These are phyloP conservation scores for Holothuria leucospilota DNA, from an alignment of 53 echinoderm and acorn worm species.

Conservation along the genomic window DNA sequence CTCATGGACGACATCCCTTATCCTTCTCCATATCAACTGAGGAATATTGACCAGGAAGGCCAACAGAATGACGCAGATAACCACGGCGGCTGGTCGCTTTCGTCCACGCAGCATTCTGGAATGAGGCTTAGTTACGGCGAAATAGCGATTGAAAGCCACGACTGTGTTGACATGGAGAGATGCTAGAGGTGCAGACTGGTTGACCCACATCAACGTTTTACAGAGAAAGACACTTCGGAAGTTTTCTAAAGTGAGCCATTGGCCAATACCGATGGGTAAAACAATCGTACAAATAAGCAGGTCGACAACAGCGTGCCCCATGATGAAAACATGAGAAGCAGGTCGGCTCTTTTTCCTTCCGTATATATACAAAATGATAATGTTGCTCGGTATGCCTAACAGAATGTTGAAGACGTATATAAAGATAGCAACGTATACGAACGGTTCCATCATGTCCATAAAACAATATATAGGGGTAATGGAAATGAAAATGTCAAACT, in stretches of 20 bases:
- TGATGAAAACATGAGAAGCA: conserved; percentile 30
- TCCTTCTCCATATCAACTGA: conserved; percentile 16
- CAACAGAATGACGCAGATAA: neutral
- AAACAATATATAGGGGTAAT: too few relatives aligned
- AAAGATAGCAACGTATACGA: neutral
- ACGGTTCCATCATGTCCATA: conserved; percentile 4
- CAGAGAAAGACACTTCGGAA: conserved; percentile 26
- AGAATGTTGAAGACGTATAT: neutral
- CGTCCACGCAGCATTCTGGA: neutral
- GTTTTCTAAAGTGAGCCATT: neutral
- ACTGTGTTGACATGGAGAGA: conserved; percentile 32
- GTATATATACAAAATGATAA: conserved; percentile 21
- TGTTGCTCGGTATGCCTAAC: conserved; percentile 19
- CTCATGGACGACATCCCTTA: conserved; percentile 9
- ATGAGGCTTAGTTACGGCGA: conserved; percentile 23
- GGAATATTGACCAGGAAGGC: conserved; percentile 23
- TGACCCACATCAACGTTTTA: neutral
- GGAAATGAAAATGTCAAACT: too few relatives aligned
- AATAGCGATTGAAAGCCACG: conserved; percentile 31
- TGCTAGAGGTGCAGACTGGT: conserved; percentile 13
- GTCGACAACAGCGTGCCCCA: conserved; percentile 19
- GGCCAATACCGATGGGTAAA: neutral
- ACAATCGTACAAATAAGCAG: conserved; percentile 13
- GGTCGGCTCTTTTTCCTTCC: neutral
- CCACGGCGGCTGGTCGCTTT: neutral